A percentile compares a stretch with the other conserved stretches of the same genome.
Evolutionary conservation across 2,797 vertebrate genomes (phyloP).

Genomic region (Nannoperca australis): DNA sequence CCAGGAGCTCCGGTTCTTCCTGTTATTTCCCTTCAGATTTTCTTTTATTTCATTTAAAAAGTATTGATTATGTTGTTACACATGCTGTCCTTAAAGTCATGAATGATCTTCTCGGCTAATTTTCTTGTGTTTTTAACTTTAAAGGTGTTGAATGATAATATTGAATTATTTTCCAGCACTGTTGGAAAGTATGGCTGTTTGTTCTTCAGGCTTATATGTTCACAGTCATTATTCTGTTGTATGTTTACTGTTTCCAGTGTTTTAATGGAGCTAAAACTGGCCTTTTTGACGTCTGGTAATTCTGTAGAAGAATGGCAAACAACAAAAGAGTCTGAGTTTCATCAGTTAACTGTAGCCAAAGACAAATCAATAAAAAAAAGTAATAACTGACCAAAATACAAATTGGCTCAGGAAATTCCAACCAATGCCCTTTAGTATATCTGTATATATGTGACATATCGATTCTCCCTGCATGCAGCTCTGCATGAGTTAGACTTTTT

Average conservation of each 20-base stretch:
- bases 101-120: not conserved
- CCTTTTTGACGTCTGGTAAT: not conserved
- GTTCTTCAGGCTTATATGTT: not conserved
- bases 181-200: not conserved
- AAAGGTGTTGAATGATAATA: not conserved
- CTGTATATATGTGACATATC: not conserved
- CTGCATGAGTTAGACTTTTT: conserved; percentile 9
- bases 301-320: not conserved
- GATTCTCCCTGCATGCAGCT: not conserved
- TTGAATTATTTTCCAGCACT: not conserved
- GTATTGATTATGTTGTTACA: not conserved
- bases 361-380: not conserved
- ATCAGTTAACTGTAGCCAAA: not conserved
- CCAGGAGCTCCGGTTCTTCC: too few relatives aligned
- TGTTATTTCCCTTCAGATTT: not conserved
- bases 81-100: not conserved
- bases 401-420: not conserved
- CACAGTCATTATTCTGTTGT: not conserved
- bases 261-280: not conserved
- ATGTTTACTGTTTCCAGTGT: not conserved
- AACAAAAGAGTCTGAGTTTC: not conserved
- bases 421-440: not conserved
- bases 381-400: not conserved
- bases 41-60: too few relatives aligned
- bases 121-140: not conserved